A percentile compares a stretch with the other conserved stretches of the same genome.
These are phyloP conservation scores for Trachymyrmex cornetzi DNA, from an alignment of 1,140 invertebrate species.

Conservation along the genomic window DNA sequence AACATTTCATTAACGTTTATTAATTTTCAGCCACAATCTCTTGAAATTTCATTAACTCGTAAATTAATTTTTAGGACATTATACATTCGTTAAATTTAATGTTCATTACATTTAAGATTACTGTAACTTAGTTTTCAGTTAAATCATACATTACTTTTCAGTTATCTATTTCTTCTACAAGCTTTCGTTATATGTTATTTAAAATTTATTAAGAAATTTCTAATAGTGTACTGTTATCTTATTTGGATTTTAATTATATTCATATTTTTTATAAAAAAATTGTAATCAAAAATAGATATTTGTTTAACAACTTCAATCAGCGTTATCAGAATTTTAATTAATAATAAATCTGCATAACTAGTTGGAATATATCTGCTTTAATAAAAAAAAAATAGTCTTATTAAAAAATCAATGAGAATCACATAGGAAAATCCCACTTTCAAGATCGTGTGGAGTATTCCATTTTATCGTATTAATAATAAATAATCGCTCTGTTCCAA, in stretches of 20 bases:
- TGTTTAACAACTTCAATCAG: background rate
- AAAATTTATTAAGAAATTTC: no score
- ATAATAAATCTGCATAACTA: background rate
- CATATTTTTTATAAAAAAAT: background rate
- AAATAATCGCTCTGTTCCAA: conserved; percentile 32
- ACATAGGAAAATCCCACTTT: background rate
- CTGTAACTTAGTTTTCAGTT: no score
- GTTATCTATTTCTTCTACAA: no score
- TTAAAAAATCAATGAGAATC: background rate
- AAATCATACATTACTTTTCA: no score
- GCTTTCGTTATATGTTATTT: no score
- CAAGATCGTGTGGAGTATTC: background rate
- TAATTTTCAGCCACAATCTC: no score
- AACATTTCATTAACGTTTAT: no score
- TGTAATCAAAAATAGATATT: background rate
- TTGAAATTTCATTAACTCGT: no score
- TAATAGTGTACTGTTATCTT: background rate
- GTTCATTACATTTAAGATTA: no score
- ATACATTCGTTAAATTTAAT: no score
- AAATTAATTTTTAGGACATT: no score
- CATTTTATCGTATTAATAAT: conserved; percentile 47
- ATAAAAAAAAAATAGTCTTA: background rate
- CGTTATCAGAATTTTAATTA: conserved; percentile 17
- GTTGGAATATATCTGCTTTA: background rate
- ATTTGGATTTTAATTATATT: background rate